Evolutionary conservation across 2,888 invertebrate genomes (phyloP).

Genomic region (Mellilla xanthometata): DNA sequence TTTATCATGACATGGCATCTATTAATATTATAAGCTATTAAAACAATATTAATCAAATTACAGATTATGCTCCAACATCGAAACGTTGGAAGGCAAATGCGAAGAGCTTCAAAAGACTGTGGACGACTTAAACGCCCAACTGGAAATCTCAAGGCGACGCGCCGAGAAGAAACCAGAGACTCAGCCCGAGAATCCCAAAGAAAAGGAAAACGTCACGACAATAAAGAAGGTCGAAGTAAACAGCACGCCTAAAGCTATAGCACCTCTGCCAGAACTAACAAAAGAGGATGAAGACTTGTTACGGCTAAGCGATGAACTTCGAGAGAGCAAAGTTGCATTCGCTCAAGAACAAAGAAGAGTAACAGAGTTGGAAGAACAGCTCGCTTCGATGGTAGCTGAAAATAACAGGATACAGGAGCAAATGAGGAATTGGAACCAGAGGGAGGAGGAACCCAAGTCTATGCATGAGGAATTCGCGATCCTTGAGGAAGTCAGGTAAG

Average conservation of each 20-base stretch:
- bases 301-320: slow-evolving; percentile 86
- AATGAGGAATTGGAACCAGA: slow-evolving; percentile 83
- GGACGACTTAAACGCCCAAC: slow-evolving; percentile 87
- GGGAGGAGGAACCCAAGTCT: slow-evolving; percentile 90
- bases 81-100: slow-evolving; percentile 90
- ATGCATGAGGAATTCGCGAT: slow-evolving; percentile 92
- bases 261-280: slow-evolving; percentile 73
- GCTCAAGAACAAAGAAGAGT: slow-evolving; percentile 88
- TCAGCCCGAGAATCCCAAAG: slow-evolving; percentile 65
- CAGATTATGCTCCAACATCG: slow-evolving; percentile 89
- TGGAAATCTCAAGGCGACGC: slow-evolving; percentile 83
- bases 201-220: slow-evolving; percentile 50
- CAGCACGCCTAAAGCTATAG: slow-evolving; percentile 63
- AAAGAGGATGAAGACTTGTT: slow-evolving; percentile 79
- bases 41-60: slow-evolving; percentile 34
- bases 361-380: slow-evolving; percentile 89
- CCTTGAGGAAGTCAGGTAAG: slow-evolving; percentile 92
- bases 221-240: slow-evolving; percentile 53
- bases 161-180: slow-evolving; percentile 77
- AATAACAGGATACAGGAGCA: slow-evolving; percentile 88
- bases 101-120: slow-evolving; percentile 92
- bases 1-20: no score
- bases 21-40: no score
- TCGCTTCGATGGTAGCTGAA: slow-evolving; percentile 87
- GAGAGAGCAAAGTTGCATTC: slow-evolving; percentile 86